Evolutionary conservation across 2,113 vertebrate genomes (phyloP).

Genomic region (Paradoxurus hermaphroditus): DNA sequence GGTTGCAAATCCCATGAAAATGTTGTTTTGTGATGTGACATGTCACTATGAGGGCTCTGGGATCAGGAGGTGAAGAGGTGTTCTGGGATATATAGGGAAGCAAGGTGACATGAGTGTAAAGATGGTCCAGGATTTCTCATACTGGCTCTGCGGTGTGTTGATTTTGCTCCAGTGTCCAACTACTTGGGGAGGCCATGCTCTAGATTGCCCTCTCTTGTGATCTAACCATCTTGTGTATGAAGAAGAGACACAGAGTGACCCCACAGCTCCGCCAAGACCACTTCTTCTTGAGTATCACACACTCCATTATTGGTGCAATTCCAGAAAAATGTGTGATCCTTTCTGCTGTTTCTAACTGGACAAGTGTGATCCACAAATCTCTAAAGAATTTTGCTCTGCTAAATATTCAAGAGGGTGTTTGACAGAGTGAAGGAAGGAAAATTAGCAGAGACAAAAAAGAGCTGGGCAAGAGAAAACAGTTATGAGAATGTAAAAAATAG

Average conservation of each 20-base stretch:
- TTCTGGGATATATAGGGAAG: not conserved
- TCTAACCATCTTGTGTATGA: not conserved
- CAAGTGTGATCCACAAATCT: constrained; percentile 79
- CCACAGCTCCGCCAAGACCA: not conserved
- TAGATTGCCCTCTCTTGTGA: not conserved
- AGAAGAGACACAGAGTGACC: not conserved
- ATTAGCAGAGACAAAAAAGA: constrained; percentile 60
- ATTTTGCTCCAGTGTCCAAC: not conserved
- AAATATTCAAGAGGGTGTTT: constrained; percentile 78
- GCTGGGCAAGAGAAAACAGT: constrained; percentile 10
- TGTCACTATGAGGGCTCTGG: not conserved
- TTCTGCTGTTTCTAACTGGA: constrained; percentile 78
- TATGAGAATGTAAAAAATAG: constrained; percentile 51
- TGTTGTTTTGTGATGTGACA: not conserved
- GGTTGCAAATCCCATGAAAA: not conserved
- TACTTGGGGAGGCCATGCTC: not conserved
- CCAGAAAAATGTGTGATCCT: constrained; percentile 70
- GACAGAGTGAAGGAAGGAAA: constrained; percentile 42
- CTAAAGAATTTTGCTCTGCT: constrained; percentile 76
- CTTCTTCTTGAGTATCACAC: not conserved
- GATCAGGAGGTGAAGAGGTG: not conserved
- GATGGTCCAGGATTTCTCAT: not conserved
- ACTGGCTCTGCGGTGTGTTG: not conserved
- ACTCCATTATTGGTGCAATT: constrained; percentile 59
- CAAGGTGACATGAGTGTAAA: not conserved